Conservation (phyloP, 2,113 vertebrate species). For the Lepidothrix coronata region DNA sequence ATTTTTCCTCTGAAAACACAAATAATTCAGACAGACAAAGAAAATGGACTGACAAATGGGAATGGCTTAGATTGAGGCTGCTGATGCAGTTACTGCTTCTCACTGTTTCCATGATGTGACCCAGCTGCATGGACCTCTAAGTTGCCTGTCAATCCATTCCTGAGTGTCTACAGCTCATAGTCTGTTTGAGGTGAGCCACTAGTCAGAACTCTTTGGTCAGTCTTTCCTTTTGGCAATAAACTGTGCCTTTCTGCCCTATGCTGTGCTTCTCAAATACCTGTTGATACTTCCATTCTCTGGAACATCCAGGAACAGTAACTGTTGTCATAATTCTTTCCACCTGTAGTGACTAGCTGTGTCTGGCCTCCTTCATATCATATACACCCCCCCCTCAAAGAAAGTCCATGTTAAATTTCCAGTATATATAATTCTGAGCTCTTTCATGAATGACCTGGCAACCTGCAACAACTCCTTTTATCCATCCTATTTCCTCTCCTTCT, state of each 20-base stretch:
- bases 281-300: background rate
- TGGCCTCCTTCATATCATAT: background rate
- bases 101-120: background rate
- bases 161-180: background rate
- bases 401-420: background rate
- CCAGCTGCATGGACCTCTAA: background rate
- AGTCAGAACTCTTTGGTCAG: background rate
- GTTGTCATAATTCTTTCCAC: background rate
- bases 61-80: background rate
- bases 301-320: background rate
- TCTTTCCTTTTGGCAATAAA: background rate
- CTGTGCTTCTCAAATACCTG: background rate
- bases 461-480: background rate
- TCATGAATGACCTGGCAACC: background rate
- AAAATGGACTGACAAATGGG: background rate
- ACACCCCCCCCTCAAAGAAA: background rate
- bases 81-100: background rate
- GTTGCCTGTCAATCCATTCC: background rate
- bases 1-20: background rate
- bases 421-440: background rate
- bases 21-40: background rate
- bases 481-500: background rate
- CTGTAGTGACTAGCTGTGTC: background rate
- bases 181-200: background rate
- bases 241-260: background rate